Percentiles rank a stretch among this genome's conserved stretches.
These are phyloP conservation scores for Stratiolaelaps scimitus DNA, from an alignment of 1,140 invertebrate genomes.

Conservation along the genomic window DNA sequence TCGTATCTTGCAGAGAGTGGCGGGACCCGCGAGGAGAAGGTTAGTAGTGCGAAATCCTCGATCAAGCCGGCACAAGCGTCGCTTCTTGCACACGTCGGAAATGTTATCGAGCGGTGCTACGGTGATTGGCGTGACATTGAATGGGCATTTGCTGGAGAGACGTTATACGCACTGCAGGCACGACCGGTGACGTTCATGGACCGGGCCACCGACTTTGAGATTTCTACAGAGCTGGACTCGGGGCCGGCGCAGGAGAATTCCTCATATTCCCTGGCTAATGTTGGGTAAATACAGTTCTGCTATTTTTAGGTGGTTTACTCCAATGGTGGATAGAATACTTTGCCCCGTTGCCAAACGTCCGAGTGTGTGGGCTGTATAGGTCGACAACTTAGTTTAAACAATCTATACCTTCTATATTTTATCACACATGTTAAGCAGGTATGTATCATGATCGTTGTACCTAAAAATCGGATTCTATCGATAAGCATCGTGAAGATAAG, in stretches of 20 bases:
- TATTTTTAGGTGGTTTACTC: too few species aligned
- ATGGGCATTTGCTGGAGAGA: constrained; percentile 5
- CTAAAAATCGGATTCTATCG: too few species aligned
- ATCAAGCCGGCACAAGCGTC: background rate
- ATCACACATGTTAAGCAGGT: too few species aligned
- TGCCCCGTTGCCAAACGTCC: too few species aligned
- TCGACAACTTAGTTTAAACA: too few species aligned
- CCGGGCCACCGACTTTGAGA: background rate
- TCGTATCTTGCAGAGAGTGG: too few species aligned
- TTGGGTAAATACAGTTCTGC: constrained; percentile 1
- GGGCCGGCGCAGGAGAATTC: background rate
- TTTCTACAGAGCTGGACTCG: background rate
- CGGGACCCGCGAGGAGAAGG: too few species aligned
- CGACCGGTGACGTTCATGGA: background rate
- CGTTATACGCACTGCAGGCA: background rate
- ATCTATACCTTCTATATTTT: too few species aligned
- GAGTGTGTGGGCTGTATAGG: too few species aligned
- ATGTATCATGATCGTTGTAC: too few species aligned
- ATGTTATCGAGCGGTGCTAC: background rate
- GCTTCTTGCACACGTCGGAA: background rate
- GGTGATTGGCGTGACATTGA: constrained; percentile 4
- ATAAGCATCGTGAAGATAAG: too few species aligned
- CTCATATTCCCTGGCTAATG: background rate
- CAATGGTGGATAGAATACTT: too few species aligned
- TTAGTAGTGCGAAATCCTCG: background rate